phyloP scores from a whole-genome alignment of 2,797 vertebrate species.

The Manis pentadactyla region DNA sequence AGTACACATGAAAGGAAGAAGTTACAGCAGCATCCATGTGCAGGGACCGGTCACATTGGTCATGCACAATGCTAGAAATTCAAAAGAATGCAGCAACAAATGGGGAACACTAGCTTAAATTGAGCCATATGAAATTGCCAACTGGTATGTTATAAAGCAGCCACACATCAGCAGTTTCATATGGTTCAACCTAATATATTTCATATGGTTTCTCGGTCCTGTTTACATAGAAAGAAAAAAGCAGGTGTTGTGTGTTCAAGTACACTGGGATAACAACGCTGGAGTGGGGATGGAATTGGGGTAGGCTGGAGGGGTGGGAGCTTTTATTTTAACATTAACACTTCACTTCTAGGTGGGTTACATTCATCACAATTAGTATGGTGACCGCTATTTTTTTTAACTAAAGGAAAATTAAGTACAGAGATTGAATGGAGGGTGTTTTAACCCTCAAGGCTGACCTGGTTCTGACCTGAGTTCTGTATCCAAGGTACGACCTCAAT shows the following conservation, averaged over 20 bases:
- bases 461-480: background rate
- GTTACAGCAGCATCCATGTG: background rate
- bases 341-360: background rate
- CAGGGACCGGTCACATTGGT: background rate
- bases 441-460: background rate
- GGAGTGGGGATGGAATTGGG: too few species aligned
- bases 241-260: background rate
- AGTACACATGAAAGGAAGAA: background rate
- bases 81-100: background rate
- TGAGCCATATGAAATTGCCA: background rate
- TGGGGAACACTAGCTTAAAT: background rate
- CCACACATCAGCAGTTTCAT: background rate
- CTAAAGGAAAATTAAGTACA: background rate
- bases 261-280: accelerated
- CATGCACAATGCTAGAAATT: background rate
- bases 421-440: background rate
- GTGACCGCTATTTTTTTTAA: background rate
- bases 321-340: background rate
- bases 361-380: background rate
- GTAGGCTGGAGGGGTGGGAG: background rate
- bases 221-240: background rate
- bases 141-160: background rate
- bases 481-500: background rate
- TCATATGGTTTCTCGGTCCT: background rate
- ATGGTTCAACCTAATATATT: background rate